Evolutionary conservation across 1,140 invertebrate species (phyloP), one percentile per base, ranked within the genome.

Genomic region (Scaptomyza pallida): DNA sequence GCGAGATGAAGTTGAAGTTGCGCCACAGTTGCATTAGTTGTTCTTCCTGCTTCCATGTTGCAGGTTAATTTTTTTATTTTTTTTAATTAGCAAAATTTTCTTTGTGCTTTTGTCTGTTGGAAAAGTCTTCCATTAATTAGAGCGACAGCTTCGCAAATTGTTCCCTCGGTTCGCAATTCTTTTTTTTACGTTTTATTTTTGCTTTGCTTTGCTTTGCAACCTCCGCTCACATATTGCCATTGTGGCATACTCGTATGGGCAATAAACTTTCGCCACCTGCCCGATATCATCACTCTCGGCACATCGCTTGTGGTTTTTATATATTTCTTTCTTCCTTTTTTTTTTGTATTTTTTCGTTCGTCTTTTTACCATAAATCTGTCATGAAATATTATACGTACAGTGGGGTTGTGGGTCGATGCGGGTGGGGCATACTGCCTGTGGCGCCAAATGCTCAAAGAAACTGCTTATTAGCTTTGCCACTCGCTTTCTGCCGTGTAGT

Each of bases 51-150:
- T 80, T 76, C 69, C 72, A 52, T 26, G 5, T 26, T 26, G n/a
- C n/a, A n/a, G n/a, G n/a, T n/a, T n/a, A n/a, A n/a, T 26, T 26
- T 23, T 23, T 23, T 1, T 3, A 26, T 26, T 80, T 79, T 74
- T 81, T 85, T 85, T 85, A 85, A 85, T 85, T 85, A 86, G 82
- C 62, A 77, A 81, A 74, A 85, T 78, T 86, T 75, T 72, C 73
- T 81, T 85, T 85, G 72, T 85, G 64, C 76, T 80, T 19, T 76
- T 61, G 67, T 79, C 79, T 83, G 72, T 55, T 72, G 68, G 52
- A 59, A 63, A 86, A 85, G 81, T 80, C 72, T 69, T 86, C 60
- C 62, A 86, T 86, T 86, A 85, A 85, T 85, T 85, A 85, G 81
- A 74, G 62, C 69, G 50, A 64, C 73, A 48, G 69, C 73, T 55